Evolutionary conservation across 2,113 vertebrate genomes (phyloP).

Genomic region (Seriola aureovittata): DNA sequence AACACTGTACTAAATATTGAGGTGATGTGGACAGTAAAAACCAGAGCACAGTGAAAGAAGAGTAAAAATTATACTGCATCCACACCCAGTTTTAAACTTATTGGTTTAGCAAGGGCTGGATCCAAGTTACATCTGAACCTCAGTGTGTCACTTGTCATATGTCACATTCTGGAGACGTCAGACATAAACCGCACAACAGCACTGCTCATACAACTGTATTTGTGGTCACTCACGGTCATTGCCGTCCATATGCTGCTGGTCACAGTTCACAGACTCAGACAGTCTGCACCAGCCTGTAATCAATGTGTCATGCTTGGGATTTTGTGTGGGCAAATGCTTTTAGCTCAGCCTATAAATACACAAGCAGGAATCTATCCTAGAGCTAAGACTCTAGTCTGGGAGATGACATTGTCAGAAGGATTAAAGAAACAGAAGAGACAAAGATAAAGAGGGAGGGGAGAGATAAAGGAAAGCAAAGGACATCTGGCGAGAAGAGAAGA

Average conservation of each 20-base stretch:
- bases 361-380: slow-evolving; percentile 32
- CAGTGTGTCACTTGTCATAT: background rate
- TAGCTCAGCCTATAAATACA: slow-evolving; percentile 53
- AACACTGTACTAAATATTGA: background rate
- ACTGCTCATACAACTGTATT: slow-evolving; percentile 19
- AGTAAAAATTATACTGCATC: background rate
- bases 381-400: slow-evolving; percentile 18
- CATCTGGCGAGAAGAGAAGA: slow-evolving; percentile 39
- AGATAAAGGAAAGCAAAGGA: slow-evolving; percentile 47
- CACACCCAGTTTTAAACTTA: slow-evolving; percentile 3
- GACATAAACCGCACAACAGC: slow-evolving; percentile 25
- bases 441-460: slow-evolving; percentile 22
- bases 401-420: slow-evolving; percentile 35
- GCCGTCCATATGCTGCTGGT: slow-evolving; percentile 48
- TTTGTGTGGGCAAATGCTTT: slow-evolving; percentile 39
- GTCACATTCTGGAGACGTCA: slow-evolving; percentile 41
- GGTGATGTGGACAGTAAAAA: slow-evolving; percentile 1
- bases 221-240: slow-evolving; percentile 39
- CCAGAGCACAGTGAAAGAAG: background rate
- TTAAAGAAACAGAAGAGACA: slow-evolving; percentile 33
- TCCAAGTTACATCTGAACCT: slow-evolving; percentile 24
- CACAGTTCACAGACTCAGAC: slow-evolving; percentile 61
- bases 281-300: slow-evolving; percentile 68
- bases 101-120: slow-evolving; percentile 9
- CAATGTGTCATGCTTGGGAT: slow-evolving; percentile 46